These are phyloP conservation scores for Grammomys dolichurus DNA, from an alignment of 2,113 vertebrate species.

Conservation along the genomic window DNA sequence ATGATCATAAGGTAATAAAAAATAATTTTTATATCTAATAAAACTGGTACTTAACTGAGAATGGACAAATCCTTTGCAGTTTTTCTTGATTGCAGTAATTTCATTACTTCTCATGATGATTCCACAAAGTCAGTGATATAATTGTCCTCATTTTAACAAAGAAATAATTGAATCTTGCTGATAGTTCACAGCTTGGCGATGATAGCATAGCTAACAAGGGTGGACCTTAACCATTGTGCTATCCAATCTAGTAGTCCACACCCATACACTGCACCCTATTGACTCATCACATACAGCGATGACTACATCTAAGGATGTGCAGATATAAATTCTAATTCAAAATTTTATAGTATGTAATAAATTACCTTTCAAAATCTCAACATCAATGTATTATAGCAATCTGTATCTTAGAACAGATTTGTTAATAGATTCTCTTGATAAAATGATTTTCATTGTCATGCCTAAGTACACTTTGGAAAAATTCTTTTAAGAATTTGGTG, in stretches of 20 bases:
- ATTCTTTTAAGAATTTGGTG: background rate
- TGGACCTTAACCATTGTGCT: background rate
- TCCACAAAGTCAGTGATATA: background rate
- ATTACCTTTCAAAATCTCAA: background rate
- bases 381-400: background rate
- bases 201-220: background rate
- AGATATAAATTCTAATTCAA: background rate
- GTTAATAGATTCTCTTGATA: background rate
- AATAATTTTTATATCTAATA: background rate
- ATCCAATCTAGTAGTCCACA: background rate
- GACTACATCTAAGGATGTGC: background rate
- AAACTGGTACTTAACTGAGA: background rate
- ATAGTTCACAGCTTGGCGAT: background rate
- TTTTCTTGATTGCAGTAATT: conserved; percentile 41
- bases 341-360: background rate
- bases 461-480: background rate
- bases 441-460: background rate
- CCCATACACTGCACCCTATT: background rate
- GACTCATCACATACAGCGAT: background rate
- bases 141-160: conserved; percentile 11
- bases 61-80: background rate
- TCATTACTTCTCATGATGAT: background rate
- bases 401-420: background rate
- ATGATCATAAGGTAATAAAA: conserved; percentile 40
- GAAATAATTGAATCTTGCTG: background rate